phyloP scores from a whole-genome alignment of 2,797 vertebrate genomes.

The Setipinna tenuifilis region DNA sequence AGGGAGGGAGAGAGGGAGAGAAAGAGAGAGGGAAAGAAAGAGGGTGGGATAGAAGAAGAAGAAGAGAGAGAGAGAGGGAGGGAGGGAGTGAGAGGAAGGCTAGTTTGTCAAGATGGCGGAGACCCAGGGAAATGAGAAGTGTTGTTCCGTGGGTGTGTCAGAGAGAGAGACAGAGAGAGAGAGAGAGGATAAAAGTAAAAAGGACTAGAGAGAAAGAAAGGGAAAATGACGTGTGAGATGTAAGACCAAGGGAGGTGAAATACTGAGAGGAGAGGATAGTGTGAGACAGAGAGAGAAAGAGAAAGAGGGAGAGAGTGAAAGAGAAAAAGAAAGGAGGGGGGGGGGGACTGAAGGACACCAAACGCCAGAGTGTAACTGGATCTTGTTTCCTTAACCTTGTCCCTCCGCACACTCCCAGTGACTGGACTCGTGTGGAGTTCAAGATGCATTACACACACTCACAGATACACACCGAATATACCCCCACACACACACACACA shows the following conservation, averaged over 20 bases:
- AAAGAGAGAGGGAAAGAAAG: background rate
- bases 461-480: background rate
- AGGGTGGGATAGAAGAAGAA: background rate
- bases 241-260: too few relatives aligned
- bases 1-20: background rate
- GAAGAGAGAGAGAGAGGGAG: background rate
- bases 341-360: background rate
- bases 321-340: background rate
- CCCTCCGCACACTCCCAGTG: conserved; percentile 51
- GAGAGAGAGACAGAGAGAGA: background rate
- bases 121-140: background rate
- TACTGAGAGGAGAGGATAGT: background rate
- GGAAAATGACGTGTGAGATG: background rate
- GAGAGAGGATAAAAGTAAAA: background rate
- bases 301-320: background rate
- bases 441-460: background rate
- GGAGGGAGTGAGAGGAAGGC: background rate
- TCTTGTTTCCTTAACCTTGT: conserved; percentile 47
- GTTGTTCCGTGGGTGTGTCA: background rate
- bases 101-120: conserved; percentile 1
- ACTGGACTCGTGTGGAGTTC: conserved; percentile 6
- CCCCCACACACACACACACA: conserved; percentile 17
- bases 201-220: background rate
- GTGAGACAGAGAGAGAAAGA: background rate
- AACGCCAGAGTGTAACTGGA: conserved; percentile 28